Percentiles rank a stretch among this genome's conserved stretches.
These are phyloP conservation scores for Gryllus bimaculatus DNA, from an alignment of 1,140 invertebrate genomes.

Conservation along the genomic window DNA sequence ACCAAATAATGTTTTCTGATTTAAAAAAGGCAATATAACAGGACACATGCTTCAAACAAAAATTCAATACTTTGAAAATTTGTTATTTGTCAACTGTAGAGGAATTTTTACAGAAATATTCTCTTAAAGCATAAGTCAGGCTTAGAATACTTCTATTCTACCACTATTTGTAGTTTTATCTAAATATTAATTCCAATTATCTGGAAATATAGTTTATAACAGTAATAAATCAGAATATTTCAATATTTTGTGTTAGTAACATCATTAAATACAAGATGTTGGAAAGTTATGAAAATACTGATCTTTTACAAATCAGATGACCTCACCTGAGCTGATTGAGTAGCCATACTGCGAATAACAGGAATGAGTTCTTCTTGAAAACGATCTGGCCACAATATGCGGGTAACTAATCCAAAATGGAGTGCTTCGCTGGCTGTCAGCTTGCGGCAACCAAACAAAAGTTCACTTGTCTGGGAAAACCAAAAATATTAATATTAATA, in stretches of 20 bases:
- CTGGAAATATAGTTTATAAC: background rate
- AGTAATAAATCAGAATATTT: background rate
- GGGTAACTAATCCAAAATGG: slow-evolving; percentile 56
- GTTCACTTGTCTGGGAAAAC: slow-evolving; percentile 49
- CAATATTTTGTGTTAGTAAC: background rate
- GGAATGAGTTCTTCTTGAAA: slow-evolving; percentile 55
- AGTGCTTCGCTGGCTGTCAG: slow-evolving; percentile 61
- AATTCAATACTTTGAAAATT: no score
- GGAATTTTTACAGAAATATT: no score
- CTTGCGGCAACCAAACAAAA: slow-evolving; percentile 55
- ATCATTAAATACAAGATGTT: background rate
- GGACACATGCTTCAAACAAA: no score
- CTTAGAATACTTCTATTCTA: no score
- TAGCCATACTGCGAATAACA: slow-evolving; percentile 49
- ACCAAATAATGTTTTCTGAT: no score
- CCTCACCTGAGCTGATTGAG: slow-evolving; percentile 50
- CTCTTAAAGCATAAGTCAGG: no score
- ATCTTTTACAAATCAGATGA: background rate
- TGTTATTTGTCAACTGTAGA: no score
- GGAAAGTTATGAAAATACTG: background rate
- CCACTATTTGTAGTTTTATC: no score
- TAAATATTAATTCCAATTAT: background rate
- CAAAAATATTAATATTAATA: background rate
- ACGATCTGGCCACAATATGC: slow-evolving; percentile 57
- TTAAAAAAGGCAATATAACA: no score